Base-by-base conservation (phyloP, 1,140 invertebrate genomes). In the Thaumatotibia leucotreta region DNA sequence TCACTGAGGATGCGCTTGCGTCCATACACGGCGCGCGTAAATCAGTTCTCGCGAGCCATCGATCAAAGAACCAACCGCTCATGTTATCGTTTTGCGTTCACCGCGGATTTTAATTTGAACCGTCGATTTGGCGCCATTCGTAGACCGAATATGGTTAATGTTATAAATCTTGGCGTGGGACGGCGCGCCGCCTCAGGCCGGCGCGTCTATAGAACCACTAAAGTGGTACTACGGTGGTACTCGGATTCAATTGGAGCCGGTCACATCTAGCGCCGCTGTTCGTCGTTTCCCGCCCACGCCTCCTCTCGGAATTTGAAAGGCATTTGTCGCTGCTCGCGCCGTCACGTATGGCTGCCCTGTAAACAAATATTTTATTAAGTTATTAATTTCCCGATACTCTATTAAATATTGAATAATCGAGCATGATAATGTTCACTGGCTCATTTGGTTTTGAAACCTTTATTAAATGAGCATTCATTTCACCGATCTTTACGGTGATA, bases 61-160 rank as follows among this genome's bases (percentile, higher is more conserved):
- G 69, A 89, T 87, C 82, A 87, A 80, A 70, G 67, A 32, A 62
- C 68, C 67, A 63, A 69, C n/a, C n/a, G 39, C 65, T 65, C 70
- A 69, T 72, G 76, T 82, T 81, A 79, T 79, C 76, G 85, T 88
- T 88, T 88, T 83, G 86, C 85, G 82, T 79, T 80, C 72, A 77
- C 75, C 74, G 79, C 70, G 70, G 72, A 80, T 88, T 90, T 90
- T 88, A 88, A 90, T 88, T 86, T 86, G 81, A 86, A 81, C 65
- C 84, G 85, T 88, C 80, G 85, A 86, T 82, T 90, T 83, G 86
- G 86, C 86, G 88, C 86, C 86, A 80, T 79, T 84, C 84, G 85
- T 85, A 82, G 83, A 76, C 78, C 88, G 81, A 86, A 88, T 89
- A 86, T 87, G 84, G 87, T 76, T 86, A 88, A 90, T 86, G 87